These are phyloP conservation scores for Hartigia nigra DNA, from an alignment of 2,888 invertebrate species.

Conservation along the genomic window DNA sequence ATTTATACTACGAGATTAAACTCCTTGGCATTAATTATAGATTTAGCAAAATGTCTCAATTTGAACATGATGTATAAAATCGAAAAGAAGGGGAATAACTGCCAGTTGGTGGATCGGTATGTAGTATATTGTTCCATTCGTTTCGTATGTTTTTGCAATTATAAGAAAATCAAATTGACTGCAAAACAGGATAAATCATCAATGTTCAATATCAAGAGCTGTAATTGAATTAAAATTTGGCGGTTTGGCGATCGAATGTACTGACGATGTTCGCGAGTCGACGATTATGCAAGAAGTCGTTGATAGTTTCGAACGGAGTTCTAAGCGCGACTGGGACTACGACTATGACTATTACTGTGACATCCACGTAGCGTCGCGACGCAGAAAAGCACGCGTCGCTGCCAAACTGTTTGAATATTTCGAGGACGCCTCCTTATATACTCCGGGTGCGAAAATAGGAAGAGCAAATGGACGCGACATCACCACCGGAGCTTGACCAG, in stretches of 20 bases:
- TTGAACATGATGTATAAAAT: background rate
- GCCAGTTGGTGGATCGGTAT: background rate
- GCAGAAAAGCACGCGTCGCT: slow-evolving; percentile 51
- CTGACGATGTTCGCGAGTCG: background rate
- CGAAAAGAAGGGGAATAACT: background rate
- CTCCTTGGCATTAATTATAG: background rate
- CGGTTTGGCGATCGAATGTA: background rate
- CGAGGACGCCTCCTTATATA: slow-evolving; percentile 57
- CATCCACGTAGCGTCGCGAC: slow-evolving; percentile 32
- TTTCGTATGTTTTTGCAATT: background rate
- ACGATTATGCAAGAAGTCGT: slow-evolving; percentile 1
- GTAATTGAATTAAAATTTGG: background rate
- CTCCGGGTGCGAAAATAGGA: slow-evolving; percentile 48
- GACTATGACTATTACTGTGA: background rate
- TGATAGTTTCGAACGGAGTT: background rate
- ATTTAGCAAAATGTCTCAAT: background rate
- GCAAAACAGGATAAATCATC: background rate
- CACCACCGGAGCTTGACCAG: background rate
- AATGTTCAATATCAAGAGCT: background rate
- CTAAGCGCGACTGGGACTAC: background rate
- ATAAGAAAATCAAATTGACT: background rate
- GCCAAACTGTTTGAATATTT: slow-evolving; percentile 49
- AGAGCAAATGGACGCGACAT: slow-evolving; percentile 45
- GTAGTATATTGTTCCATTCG: background rate
- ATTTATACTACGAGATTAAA: background rate